These are phyloP conservation scores for Melanerpes aurifrons DNA, from an alignment of 2,113 vertebrate species.

Conservation along the genomic window DNA sequence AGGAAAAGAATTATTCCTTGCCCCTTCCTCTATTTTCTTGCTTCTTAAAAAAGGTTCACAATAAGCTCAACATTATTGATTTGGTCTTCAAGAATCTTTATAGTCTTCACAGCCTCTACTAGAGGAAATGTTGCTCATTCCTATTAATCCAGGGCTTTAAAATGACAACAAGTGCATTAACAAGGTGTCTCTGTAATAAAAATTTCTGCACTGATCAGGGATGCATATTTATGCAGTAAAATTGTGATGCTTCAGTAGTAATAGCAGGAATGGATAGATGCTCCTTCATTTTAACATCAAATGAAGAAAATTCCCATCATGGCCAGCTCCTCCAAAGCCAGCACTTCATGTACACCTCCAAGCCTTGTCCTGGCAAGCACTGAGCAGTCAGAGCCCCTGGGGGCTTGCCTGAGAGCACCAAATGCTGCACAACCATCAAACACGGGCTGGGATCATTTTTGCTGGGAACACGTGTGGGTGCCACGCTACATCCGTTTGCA, in stretches of 20 bases:
- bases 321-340: background rate
- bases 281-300: background rate
- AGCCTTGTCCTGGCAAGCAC: background rate
- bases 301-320: background rate
- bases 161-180: slow-evolving; percentile 28
- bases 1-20: background rate
- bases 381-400: accelerated
- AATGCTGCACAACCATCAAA: accelerated
- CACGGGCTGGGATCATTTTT: background rate
- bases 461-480: background rate
- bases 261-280: background rate
- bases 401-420: background rate
- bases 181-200: background rate
- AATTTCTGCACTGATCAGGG: background rate
- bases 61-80: slow-evolving; percentile 24
- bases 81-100: slow-evolving; percentile 31
- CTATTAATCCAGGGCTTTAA: slow-evolving; percentile 37
- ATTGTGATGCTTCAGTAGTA: background rate
- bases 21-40: background rate
- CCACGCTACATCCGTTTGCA: accelerated
- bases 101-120: background rate
- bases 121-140: background rate
- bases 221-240: background rate
- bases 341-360: accelerated
- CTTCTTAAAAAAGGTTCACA: background rate